phyloP scores from a whole-genome alignment of 1,140 invertebrate species.

The Aphaenogaster rudis region DNA sequence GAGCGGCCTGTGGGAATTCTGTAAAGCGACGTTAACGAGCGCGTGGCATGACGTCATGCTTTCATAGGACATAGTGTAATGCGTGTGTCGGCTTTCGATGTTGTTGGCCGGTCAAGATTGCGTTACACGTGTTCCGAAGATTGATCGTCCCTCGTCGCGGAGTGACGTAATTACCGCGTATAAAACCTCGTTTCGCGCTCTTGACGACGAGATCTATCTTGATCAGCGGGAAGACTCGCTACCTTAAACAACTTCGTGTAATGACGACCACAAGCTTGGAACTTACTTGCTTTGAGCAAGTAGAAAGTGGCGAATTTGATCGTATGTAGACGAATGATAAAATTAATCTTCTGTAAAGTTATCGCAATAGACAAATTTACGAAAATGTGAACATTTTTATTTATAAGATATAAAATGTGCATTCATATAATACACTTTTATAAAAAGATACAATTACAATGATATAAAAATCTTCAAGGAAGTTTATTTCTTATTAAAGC shows the following conservation, averaged over 20 bases:
- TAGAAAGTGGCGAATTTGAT: not conserved
- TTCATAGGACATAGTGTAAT: constrained; percentile 45
- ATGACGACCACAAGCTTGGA: not conserved
- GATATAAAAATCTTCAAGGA: not conserved
- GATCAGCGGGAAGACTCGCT: not conserved
- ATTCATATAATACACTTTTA: not conserved
- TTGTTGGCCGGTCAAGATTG: constrained; percentile 55
- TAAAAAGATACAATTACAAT: not conserved
- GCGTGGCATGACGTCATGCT: constrained; percentile 41
- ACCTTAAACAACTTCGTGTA: not conserved
- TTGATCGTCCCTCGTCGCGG: not conserved
- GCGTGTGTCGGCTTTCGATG: constrained; percentile 39
- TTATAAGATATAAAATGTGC: not conserved
- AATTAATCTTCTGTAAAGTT: not conserved
- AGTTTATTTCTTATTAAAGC: not conserved
- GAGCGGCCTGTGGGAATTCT: constrained; percentile 26
- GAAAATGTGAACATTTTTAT: not conserved
- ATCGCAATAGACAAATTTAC: not conserved
- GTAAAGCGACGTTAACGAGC: constrained; percentile 59
- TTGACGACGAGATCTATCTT: not conserved
- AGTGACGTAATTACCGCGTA: constrained; percentile 46
- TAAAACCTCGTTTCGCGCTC: not conserved
- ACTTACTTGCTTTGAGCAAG: not conserved
- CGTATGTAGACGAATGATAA: not conserved
- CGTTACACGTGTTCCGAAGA: constrained; percentile 55